Conservation (phyloP, 2,797 vertebrate genomes). For the Gambelia wislizenii region DNA sequence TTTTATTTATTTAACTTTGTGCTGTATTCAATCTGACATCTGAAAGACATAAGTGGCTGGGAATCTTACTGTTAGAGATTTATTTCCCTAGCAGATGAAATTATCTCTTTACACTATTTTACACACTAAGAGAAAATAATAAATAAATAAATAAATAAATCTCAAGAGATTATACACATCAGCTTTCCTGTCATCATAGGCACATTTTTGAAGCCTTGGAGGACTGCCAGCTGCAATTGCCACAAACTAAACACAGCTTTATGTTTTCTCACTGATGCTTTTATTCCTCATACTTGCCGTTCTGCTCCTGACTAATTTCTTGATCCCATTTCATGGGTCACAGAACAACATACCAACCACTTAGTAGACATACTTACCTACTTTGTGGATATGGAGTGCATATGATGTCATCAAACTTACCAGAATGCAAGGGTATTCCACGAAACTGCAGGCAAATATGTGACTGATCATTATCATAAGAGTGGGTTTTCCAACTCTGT, state of each 20-base stretch:
- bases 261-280: constrained; percentile 58
- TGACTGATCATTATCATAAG: neutral
- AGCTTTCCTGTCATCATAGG: neutral
- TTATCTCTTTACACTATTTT: neutral
- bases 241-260: constrained; percentile 46
- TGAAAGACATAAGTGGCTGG: neutral
- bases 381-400: constrained; percentile 30
- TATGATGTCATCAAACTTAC: constrained; percentile 24
- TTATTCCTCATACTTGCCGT: constrained; percentile 57
- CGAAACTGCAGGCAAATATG: neutral
- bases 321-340: constrained; percentile 56
- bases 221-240: constrained; percentile 43
- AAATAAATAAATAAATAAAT: neutral
- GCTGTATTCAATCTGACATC: neutral
- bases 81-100: constrained; percentile 27
- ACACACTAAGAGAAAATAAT: constrained; percentile 8
- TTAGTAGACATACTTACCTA: constrained; percentile 35
- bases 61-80: neutral
- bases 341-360: constrained; percentile 42
- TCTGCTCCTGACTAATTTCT: constrained; percentile 59
- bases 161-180: neutral
- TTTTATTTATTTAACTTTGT: neutral
- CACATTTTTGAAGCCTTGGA: constrained; percentile 31
- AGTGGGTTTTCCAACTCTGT: constrained; percentile 24
- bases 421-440: neutral